Base-by-base conservation (phyloP, 2,797 vertebrate species). In the Aselliscus stoliczkanus region DNA sequence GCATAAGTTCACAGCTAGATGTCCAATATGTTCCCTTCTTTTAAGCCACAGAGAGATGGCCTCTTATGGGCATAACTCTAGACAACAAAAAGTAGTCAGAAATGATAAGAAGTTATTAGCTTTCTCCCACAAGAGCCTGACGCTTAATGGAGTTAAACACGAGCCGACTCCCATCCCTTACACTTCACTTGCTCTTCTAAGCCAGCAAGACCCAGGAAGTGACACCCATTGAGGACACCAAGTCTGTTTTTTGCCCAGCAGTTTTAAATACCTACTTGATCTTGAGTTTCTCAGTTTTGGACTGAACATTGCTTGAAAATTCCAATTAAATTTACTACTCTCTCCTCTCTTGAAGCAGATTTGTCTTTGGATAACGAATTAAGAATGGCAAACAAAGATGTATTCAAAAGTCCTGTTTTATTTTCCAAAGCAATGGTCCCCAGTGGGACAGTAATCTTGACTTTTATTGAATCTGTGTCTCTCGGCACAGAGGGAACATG, bases 351-450 rank as follows among this genome's bases (percentile, higher is more conserved):
- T 88, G 47, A 97, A 94, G 58, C 62, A 89, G 70, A 95, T 93
- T 96, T 9, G 7, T 90, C 94, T 96, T 97, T 97, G 96, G 64
- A 94, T 95, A 96, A 95, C 79, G 90, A 96, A 95, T 96, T 96
- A 96, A 95, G 79, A 86, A 90, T 72, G 72, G 79, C 77, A 94
- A 95, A 96, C 95, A 96, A 97, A 97, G 80, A 77, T 3, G 13
- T 80, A 94, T 96, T 97, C 93, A 97, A 92, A 93, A 94, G 82
- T 34, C 67, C 72, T 64, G 47, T 47, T 94, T 88, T 80, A 84
- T 69, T 96, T 95, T 73, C 69, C 84, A 89, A 96, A 96, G 67
- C 65, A 93, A 58, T 93, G 81, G 47, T 52, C 64, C 47, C 93
- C 58, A 54, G 29, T 56, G 72, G 90, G 62, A 39, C 64, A 91